Evolutionary conservation across 2,797 vertebrate species (phyloP).

Genomic region (Ciconia nigra): DNA sequence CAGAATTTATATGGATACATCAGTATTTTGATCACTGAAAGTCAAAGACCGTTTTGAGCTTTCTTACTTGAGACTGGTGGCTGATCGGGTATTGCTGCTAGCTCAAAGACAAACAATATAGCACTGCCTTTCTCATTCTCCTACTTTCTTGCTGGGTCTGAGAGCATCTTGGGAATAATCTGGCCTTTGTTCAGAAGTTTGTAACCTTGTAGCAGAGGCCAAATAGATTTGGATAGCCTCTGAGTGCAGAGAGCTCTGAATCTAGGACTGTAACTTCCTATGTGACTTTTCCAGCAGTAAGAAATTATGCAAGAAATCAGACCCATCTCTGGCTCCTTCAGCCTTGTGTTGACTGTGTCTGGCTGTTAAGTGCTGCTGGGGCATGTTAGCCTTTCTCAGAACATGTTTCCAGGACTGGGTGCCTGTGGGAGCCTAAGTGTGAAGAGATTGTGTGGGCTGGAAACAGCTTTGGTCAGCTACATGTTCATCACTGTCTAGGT

Average conservation of each 20-base stretch:
- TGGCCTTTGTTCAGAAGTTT: not conserved
- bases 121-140: not conserved
- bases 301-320: not conserved
- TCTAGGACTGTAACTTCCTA: not conserved
- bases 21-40: not conserved
- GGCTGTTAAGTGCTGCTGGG: not conserved
- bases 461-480: slow-evolving; percentile 8
- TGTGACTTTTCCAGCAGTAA: not conserved
- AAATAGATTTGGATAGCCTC: not conserved
- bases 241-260: not conserved
- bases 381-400: not conserved
- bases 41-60: not conserved
- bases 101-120: not conserved
- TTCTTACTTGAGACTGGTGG: not conserved
- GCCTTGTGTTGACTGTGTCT: not conserved
- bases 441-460: not conserved
- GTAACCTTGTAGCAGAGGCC: not conserved
- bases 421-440: not conserved
- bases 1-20: not conserved
- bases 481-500: not conserved
- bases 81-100: not conserved
- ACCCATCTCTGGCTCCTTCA: not conserved
- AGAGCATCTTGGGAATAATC: not conserved
- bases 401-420: not conserved
- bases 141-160: not conserved